Conservation (phyloP, 2,113 vertebrate genomes). For the Gymnarchus niloticus region DNA sequence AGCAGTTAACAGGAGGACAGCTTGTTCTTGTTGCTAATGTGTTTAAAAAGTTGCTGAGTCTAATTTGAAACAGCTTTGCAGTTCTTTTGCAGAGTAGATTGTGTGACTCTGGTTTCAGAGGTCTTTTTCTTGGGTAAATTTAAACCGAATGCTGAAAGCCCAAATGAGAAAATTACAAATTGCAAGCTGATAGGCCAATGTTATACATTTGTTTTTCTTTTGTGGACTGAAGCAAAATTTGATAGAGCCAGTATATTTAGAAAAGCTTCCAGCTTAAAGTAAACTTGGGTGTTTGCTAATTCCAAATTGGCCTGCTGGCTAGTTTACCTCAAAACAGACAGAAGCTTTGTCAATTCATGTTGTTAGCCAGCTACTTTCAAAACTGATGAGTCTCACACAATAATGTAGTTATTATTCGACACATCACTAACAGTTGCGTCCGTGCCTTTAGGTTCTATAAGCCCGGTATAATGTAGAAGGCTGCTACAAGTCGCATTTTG, state of each 20-base stretch:
- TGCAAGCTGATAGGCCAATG: constrained; percentile 45
- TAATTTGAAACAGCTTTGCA: constrained; percentile 73
- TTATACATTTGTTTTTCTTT: constrained; percentile 29
- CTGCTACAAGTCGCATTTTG: not conserved
- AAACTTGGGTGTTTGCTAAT: not conserved
- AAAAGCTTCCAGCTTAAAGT: not conserved
- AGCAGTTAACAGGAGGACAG: constrained; percentile 69
- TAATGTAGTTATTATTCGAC: not conserved
- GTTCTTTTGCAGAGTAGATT: constrained; percentile 45
- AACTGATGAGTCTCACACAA: not conserved
- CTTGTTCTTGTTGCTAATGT: constrained; percentile 79
- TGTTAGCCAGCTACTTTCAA: not conserved
- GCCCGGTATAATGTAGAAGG: not conserved
- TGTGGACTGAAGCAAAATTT: not conserved
- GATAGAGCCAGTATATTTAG: not conserved
- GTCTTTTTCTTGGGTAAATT: constrained; percentile 51
- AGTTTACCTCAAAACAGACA: not conserved
- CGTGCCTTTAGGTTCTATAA: too few relatives aligned
- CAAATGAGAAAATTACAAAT: constrained; percentile 64
- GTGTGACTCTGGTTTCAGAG: constrained; percentile 54
- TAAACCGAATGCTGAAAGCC: constrained; percentile 58
- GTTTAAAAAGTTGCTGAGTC: constrained; percentile 73
- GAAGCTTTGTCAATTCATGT: not conserved
- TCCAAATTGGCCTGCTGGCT: not conserved
- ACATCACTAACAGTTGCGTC: too few relatives aligned